These are phyloP conservation scores for Chrysopilus asiliformis DNA, from an alignment of 2,888 invertebrate species.

Conservation along the genomic window DNA sequence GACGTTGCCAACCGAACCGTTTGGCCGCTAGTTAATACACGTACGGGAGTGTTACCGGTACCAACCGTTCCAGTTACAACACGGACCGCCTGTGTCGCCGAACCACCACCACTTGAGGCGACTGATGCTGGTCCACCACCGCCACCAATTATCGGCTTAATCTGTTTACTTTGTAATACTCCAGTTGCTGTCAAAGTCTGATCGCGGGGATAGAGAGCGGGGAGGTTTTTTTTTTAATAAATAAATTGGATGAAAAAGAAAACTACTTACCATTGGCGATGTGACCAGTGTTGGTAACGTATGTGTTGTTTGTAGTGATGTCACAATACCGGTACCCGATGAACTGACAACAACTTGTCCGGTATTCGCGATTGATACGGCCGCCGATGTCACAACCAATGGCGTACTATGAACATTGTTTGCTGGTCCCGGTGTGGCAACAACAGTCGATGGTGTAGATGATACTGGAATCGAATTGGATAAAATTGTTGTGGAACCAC, in stretches of 20 bases:
- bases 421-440: slow-evolving; percentile 33
- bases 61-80: slow-evolving; percentile 14
- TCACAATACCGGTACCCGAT: slow-evolving; percentile 1
- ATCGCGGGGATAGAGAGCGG: not conserved
- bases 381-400: too few species aligned
- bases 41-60: slow-evolving; percentile 28
- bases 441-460: slow-evolving; percentile 38
- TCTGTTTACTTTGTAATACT: slow-evolving; percentile 11
- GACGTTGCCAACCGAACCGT: slow-evolving; percentile 29
- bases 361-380: slow-evolving; percentile 19
- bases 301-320: slow-evolving; percentile 2
- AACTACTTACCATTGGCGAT: slow-evolving; percentile 13
- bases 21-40: slow-evolving; percentile 31
- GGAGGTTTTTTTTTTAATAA: not conserved
- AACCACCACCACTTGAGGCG: slow-evolving; percentile 11
- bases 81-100: slow-evolving; percentile 11
- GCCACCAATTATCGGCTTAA: slow-evolving; percentile 20
- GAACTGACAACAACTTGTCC: slow-evolving; percentile 13
- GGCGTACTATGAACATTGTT: too few species aligned
- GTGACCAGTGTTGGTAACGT: slow-evolving; percentile 11
- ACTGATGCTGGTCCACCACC: too few species aligned
- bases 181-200: slow-evolving; percentile 10
- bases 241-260: slow-evolving; percentile 3
- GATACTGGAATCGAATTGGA: too few species aligned
- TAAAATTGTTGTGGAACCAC: too few species aligned